Base-by-base conservation (phyloP, 2,113 vertebrate genomes). In the Rhipidura dahli region DNA sequence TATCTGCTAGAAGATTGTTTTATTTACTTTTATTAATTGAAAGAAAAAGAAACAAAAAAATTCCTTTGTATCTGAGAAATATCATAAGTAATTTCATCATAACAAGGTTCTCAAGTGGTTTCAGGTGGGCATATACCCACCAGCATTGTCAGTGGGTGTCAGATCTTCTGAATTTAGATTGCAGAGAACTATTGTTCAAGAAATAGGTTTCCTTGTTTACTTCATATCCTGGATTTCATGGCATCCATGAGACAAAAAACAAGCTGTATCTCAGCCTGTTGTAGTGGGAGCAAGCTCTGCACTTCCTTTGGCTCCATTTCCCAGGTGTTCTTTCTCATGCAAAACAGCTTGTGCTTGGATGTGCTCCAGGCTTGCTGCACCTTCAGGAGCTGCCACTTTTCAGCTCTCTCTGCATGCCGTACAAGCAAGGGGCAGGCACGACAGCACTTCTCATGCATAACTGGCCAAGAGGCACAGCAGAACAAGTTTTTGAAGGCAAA, bases 401-500 rank as follows among this genome's bases (percentile, higher is more conserved):
- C 45, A 79, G 19, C 16, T 44, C 70, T 68, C 51, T 50, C 35
- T 60, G 33, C 18, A 3, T 11, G 49, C 39, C 75, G 21, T 8
- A 54, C 27, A 56, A 83, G 45, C 14, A 7, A 7, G 0, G 31
- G 27, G 37, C 63, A 80, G 40, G 22, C 35, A 37, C 0, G 2
- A 61, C 45, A 66, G 27, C 0, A 0, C 31, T 94, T 47, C 37
- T 63, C 13, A 15, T 35, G 35, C 23, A 47, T 47, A 35, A 51
- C 35, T 56, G 77, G 26, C 40, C 2, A 3, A 75, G 56, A 42
- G 1, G 0, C 35, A 75, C 35, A 56, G 45, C 0, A 0, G 15
- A 86, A 13, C 11, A 65, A 75, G 51, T 19, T 42, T 73, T 18
- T 56, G 45, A 83, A 89, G 50, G 56, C 45, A 89, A 51, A 84